phyloP scores from a whole-genome alignment of 2,113 vertebrate species.

The Glaucomys volans region DNA sequence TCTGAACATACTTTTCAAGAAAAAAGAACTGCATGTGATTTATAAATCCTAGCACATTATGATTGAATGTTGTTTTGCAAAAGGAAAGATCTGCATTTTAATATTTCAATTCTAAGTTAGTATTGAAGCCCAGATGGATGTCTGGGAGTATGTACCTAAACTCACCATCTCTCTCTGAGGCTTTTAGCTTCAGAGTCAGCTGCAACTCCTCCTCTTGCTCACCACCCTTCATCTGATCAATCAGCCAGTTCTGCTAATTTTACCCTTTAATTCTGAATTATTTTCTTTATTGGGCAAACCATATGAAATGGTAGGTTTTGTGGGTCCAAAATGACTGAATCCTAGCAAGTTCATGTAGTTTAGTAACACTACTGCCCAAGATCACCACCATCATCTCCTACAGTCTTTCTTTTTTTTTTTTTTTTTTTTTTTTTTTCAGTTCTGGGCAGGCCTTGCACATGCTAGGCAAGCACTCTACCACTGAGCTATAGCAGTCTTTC shows the following conservation, averaged over 20 bases:
- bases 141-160: neutral
- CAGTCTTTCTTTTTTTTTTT: accelerated
- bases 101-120: neutral
- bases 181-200: neutral
- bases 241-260: neutral
- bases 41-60: neutral
- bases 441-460: too few species aligned
- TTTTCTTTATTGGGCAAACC: neutral
- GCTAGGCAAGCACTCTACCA: neutral
- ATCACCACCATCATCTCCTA: neutral
- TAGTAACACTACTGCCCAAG: neutral
- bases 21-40: neutral
- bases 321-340: neutral
- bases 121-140: neutral
- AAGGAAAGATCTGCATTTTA: neutral
- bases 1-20: neutral
- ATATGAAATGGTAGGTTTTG: neutral
- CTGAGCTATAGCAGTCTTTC: neutral
- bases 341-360: neutral
- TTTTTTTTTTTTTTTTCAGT: too few species aligned
- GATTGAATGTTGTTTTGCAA: neutral
- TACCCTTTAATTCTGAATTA: neutral
- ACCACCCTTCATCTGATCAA: neutral
- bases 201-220: neutral
- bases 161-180: too few species aligned